Evolutionary conservation across 2,797 vertebrate genomes (phyloP).

Genomic region (Macropodus opercularis): DNA sequence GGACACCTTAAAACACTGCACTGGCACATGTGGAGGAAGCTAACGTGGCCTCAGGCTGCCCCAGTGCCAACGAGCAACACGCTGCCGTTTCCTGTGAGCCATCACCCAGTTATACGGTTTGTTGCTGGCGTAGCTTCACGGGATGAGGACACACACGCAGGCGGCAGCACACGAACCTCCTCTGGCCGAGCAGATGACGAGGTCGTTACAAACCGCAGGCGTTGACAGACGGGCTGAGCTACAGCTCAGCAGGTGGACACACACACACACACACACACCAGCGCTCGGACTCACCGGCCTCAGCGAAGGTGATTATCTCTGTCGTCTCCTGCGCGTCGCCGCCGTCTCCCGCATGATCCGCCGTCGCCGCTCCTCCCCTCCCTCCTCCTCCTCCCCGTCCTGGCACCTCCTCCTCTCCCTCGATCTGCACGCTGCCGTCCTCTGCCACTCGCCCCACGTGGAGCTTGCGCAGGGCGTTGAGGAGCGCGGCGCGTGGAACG

Average conservation of each 20-base stretch:
- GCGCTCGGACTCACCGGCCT: conserved; percentile 88
- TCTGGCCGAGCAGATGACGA: conserved; percentile 70
- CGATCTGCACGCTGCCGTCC: conserved; percentile 95
- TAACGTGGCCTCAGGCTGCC: background rate
- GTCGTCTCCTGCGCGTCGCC: conserved; percentile 90
- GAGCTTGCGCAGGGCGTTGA: conserved; percentile 95
- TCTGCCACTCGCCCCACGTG: conserved; percentile 96
- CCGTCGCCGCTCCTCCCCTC: conserved; percentile 65
- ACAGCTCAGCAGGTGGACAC: conserved; percentile 56
- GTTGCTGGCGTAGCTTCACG: no score
- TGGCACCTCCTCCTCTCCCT: conserved; percentile 85
- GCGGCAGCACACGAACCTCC: conserved; percentile 13
- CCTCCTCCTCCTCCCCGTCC: conserved; percentile 64
- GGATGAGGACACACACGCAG: conserved; percentile 3
- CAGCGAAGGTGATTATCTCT: conserved; percentile 98
- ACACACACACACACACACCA: background rate
- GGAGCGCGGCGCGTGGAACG: conserved; percentile 93
- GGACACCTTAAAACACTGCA: no score
- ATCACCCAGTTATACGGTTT: no score
- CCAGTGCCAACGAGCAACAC: background rate
- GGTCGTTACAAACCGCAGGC: conserved; percentile 69
- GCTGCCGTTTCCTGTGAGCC: no score
- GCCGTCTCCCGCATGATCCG: conserved; percentile 64
- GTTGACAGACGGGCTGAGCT: conserved; percentile 55
- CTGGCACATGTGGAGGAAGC: no score